Evolutionary conservation across 2,888 invertebrate genomes (phyloP).

Genomic region (Mayetiola destructor): DNA sequence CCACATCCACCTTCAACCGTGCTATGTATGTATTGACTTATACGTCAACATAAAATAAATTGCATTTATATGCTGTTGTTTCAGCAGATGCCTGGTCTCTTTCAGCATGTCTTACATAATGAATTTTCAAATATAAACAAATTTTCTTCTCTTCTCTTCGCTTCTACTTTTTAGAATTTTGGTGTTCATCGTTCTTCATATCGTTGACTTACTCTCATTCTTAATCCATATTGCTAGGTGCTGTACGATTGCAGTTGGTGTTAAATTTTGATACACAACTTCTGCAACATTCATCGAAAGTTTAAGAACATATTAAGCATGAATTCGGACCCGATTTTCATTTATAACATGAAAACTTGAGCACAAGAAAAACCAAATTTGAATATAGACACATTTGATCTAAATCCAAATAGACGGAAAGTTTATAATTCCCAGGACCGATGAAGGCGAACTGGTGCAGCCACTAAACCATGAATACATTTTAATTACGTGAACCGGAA

Average conservation of each 20-base stretch:
- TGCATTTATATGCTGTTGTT: background rate
- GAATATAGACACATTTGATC: no score
- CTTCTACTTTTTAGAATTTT: no score
- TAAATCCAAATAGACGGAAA: background rate
- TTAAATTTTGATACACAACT: no score
- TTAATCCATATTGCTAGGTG: background rate
- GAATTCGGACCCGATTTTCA: no score
- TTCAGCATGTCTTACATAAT: background rate
- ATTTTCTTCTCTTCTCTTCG: background rate
- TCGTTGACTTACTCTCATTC: no score
- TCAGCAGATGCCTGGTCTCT: background rate
- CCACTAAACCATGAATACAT: slow-evolving; percentile 11
- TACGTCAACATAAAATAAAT: slow-evolving; percentile 1
- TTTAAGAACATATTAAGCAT: no score
- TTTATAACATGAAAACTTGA: no score
- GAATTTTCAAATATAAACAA: slow-evolving; percentile 4
- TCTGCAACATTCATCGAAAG: no score
- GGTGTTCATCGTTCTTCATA: no score
- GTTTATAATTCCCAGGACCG: background rate
- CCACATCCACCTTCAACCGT: no score
- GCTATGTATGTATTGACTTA: no score
- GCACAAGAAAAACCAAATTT: no score
- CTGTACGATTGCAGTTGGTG: background rate
- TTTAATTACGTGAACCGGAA: slow-evolving; percentile 12
- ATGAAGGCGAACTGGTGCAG: background rate